Evolutionary conservation across 2,113 vertebrate genomes (phyloP).

Genomic region (Myanophis thanlyinensis): DNA sequence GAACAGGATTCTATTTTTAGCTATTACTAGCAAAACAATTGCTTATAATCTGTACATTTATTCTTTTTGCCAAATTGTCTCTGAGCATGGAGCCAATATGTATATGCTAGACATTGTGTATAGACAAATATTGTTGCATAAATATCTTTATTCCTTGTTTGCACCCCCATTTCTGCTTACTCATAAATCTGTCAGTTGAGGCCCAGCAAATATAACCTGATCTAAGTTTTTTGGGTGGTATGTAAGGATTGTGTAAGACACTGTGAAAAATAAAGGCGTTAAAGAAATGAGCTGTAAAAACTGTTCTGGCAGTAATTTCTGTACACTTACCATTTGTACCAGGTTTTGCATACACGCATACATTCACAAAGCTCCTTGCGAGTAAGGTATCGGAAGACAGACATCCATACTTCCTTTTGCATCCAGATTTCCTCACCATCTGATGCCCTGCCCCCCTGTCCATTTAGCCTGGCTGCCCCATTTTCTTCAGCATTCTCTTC

Average conservation of each 20-base stretch:
- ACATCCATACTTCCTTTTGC: conserved; percentile 96
- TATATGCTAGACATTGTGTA: background rate
- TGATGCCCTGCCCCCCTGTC: conserved; percentile 70
- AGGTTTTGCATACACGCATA: conserved; percentile 99
- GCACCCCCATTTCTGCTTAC: background rate
- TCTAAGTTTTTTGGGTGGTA: background rate
- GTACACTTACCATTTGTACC: conserved; percentile 96
- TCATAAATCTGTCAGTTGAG: background rate
- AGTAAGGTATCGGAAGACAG: conserved; percentile 94
- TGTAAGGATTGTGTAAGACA: background rate
- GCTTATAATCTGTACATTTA: background rate
- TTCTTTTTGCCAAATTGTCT: background rate
- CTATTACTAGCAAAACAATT: background rate
- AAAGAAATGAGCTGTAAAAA: background rate
- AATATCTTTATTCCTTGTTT: background rate
- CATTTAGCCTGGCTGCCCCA: conserved; percentile 71
- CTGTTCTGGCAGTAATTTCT: background rate
- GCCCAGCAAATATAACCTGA: background rate
- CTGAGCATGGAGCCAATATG: no score
- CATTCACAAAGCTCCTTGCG: conserved; percentile 93
- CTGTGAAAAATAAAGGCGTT: background rate
- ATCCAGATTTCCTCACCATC: conserved; percentile 77
- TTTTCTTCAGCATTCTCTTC: conserved; percentile 72
- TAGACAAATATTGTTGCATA: background rate
- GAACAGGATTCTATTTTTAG: background rate